Evolutionary conservation across 37 sponge, comb jelly and placozoan species (phyloP).

Genomic region (Spongilla lacustris): DNA sequence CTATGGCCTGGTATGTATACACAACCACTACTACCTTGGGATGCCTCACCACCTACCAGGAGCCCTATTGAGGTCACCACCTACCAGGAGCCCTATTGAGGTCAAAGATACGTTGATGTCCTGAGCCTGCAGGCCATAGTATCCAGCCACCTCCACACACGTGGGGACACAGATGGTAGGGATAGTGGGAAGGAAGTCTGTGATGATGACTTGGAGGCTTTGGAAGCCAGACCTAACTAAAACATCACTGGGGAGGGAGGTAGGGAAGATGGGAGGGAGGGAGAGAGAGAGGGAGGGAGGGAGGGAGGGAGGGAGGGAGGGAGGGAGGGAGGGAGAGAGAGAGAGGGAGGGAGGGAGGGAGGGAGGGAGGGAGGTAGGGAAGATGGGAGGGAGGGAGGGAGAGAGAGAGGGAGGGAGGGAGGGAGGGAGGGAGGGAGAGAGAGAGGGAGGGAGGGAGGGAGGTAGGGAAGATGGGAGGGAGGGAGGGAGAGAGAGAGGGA

Average conservation of each 20-base stretch:
- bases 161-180: conserved; percentile 70
- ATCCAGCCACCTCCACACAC: conserved; percentile 69
- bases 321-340: conserved; percentile 33
- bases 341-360: conserved; percentile 42
- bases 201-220: conserved; percentile 85
- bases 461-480: conserved; percentile 13
- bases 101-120: conserved; percentile 96
- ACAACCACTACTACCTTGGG: not conserved
- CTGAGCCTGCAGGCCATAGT: conserved; percentile 83
- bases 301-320: conserved; percentile 21
- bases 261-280: not conserved
- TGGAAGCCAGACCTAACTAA: conserved; percentile 83
- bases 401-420: conserved; percentile 5
- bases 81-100: conserved; percentile 92
- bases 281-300: conserved; percentile 21
- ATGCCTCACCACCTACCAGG: conserved; percentile 70
- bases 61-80: conserved; percentile 40
- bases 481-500: conserved; percentile 28
- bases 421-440: not conserved
- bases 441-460: not conserved
- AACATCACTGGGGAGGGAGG: conserved; percentile 53
- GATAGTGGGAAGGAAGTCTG: conserved; percentile 88
- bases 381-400: not conserved
- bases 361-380: conserved; percentile 45
- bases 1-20: no score